phyloP scores from a whole-genome alignment of 2,797 vertebrate genomes.

The Kryptopterus vitreolus region DNA sequence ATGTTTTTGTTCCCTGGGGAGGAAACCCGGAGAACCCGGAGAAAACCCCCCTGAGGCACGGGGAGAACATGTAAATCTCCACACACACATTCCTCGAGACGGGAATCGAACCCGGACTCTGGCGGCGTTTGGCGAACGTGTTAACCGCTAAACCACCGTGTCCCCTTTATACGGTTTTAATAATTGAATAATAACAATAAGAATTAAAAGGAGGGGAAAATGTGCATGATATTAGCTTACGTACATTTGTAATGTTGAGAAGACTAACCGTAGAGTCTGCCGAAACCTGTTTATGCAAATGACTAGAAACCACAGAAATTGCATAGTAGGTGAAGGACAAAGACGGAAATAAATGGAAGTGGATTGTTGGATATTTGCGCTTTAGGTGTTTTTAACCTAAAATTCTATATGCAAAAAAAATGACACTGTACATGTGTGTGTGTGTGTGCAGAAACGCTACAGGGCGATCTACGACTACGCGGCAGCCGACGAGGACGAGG shows the following conservation, averaged over 20 bases:
- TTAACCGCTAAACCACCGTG: no score
- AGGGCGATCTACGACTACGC: slow-evolving; percentile 89
- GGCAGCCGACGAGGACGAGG: slow-evolving; percentile 88
- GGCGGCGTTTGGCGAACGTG: no score
- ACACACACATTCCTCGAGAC: no score
- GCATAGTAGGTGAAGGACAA: neutral
- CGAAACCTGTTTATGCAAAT: slow-evolving; percentile 1
- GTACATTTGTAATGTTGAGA: neutral
- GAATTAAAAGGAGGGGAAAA: no score
- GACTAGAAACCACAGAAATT: neutral
- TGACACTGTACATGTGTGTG: neutral
- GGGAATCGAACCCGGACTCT: no score
- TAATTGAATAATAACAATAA: no score
- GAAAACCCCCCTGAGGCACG: no score
- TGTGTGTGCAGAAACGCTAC: slow-evolving; percentile 79
- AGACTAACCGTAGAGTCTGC: neutral
- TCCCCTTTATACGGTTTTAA: no score
- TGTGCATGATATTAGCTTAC: no score
- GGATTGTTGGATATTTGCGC: neutral
- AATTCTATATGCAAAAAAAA: neutral
- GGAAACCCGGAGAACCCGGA: no score
- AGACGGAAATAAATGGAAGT: neutral
- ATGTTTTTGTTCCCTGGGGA: no score
- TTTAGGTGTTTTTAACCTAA: neutral
- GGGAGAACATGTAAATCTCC: no score